phyloP scores from a whole-genome alignment of 2,888 invertebrate genomes.

The Folsomia manolachei region DNA sequence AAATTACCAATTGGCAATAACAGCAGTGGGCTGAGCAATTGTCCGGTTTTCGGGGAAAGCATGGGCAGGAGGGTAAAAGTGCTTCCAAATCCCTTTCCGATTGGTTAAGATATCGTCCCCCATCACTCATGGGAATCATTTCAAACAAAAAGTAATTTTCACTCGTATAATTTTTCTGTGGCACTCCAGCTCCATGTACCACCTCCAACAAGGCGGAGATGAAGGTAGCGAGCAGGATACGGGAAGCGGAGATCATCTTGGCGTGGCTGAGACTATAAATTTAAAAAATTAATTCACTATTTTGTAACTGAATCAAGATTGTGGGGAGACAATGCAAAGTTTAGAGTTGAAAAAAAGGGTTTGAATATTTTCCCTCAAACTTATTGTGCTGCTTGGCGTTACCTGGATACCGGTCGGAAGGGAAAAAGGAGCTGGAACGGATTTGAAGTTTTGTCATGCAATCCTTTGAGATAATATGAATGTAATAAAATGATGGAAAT shows the following conservation, averaged over 20 bases:
- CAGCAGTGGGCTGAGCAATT: constrained; percentile 36
- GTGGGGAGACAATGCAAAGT: neutral
- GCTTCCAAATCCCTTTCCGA: neutral
- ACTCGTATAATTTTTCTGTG: too few relatives aligned
- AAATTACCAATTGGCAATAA: constrained; percentile 44
- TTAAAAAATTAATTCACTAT: too few relatives aligned
- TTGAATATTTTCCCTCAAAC: neutral
- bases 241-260: too few relatives aligned
- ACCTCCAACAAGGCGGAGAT: too few relatives aligned
- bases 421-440: too few relatives aligned
- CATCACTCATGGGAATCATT: neutral
- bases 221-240: too few relatives aligned
- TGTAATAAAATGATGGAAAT: too few relatives aligned
- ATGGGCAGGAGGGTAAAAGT: neutral
- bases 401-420: neutral
- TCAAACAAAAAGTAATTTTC: neutral
- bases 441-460: too few relatives aligned
- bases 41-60: neutral
- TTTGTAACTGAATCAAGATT: neutral
- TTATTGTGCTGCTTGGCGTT: neutral
- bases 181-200: too few relatives aligned
- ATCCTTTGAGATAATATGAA: too few relatives aligned
- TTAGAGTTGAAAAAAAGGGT: neutral
- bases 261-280: too few relatives aligned
- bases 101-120: constrained; percentile 6